A percentile compares a stretch with the other conserved stretches of the same genome.
phyloP scores from a whole-genome alignment of 2,797 vertebrate species.

The Parauchenoglanis ngamensis region DNA sequence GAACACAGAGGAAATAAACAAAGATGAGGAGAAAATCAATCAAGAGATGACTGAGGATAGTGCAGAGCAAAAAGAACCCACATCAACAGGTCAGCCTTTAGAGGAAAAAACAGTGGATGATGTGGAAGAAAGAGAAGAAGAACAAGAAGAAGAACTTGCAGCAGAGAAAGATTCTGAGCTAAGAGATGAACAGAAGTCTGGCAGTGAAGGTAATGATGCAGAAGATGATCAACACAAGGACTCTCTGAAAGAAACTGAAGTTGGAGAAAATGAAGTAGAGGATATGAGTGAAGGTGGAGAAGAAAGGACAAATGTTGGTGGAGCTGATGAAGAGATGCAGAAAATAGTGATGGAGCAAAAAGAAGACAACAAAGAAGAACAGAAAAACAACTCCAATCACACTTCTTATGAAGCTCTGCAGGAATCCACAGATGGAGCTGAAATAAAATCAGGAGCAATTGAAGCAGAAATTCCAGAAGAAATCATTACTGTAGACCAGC shows the following conservation, averaged over 20 bases:
- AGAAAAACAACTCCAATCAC: slow-evolving; percentile 14
- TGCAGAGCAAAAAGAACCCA: slow-evolving; percentile 11
- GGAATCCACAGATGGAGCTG: slow-evolving; percentile 19
- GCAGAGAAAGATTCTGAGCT: slow-evolving; percentile 6
- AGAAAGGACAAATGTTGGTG: neutral
- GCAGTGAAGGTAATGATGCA: neutral
- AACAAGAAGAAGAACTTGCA: neutral
- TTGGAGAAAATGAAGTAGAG: neutral
- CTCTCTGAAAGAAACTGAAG: neutral
- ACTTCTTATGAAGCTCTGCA: slow-evolving; percentile 3
- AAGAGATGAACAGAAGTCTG: neutral
- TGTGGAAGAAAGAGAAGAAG: slow-evolving; percentile 62
- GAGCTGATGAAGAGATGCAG: slow-evolving; percentile 12
- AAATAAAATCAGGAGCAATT: slow-evolving; percentile 18
- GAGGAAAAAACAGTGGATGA: slow-evolving; percentile 26
- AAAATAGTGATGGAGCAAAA: slow-evolving; percentile 34
- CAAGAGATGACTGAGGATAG: slow-evolving; percentile 36
- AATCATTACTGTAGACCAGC: neutral
- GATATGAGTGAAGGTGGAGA: slow-evolving; percentile 32
- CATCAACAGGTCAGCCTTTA: neutral
- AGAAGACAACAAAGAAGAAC: neutral
- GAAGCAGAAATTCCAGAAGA: slow-evolving; percentile 36
- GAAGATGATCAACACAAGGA: slow-evolving; percentile 26
- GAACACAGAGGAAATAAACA: neutral
- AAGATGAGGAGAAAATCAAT: neutral